Evolutionary conservation across 2,888 invertebrate species (phyloP), one percentile per base, ranked within the genome.

Genomic region (Acronicta psi): DNA sequence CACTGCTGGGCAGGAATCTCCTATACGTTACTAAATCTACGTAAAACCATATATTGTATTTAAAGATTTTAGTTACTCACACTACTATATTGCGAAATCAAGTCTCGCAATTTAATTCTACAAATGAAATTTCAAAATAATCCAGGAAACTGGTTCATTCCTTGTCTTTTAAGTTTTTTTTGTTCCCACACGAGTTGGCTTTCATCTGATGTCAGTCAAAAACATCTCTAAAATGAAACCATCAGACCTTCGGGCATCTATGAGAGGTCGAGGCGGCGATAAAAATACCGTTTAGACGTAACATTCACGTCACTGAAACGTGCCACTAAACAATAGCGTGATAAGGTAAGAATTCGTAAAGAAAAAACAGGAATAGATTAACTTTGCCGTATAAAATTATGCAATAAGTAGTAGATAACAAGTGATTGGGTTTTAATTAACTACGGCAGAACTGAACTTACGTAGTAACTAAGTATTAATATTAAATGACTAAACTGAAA

Each of bases 201-300:
- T 73, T 64, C 54, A 58, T 69, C 68, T 73, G 44, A 53, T 71
- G 79, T 74, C 62, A 59, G 47, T 52, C 53, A 58, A 73, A 75
- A 79, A 69, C 70, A 77, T 80, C 56, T 75, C 56, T 62, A 78
- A 67, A 67, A 74, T 79, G 71, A 80, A 79, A 72, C 63, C 66
- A 83, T 56, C 72, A 83, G 82, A 85, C 86, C 87, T 87, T 87
- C 85, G 79, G 79, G 77, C 79, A 83, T 45, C 67, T 63, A 67
- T 65, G 55, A 65, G 80, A 86, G 86, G 87, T 85, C 84, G 85
- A 79, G 73, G 77, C 70, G 69, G 58, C 47, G 83, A 77, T 81
- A 69, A 77, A 86, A 87, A 88, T 88, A 87, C 78, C 77, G 47
- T 70, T 57, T 37, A 73, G 57, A 80, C 76, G 78, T 72, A 73